Percentiles rank a stretch among this genome's conserved stretches.
phyloP scores from a whole-genome alignment of 92 coral and sea anemone genomes.

The Nematostella vectensis region DNA sequence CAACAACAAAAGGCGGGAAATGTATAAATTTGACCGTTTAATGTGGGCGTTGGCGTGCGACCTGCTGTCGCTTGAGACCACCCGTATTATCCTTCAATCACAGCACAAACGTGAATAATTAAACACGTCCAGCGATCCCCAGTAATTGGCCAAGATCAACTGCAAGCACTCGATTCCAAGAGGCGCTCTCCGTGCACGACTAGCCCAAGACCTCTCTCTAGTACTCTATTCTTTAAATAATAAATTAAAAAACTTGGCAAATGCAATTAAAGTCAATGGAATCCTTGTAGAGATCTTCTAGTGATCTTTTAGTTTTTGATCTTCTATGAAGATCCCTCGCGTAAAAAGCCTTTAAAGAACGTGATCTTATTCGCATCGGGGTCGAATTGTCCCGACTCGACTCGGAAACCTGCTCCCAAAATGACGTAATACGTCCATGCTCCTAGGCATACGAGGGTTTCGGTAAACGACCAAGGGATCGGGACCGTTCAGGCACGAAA shows the following conservation, averaged over 20 bases:
- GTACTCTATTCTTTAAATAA: neutral
- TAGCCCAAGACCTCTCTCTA: too few relatives aligned
- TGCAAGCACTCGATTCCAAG: neutral
- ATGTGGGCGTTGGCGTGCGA: slow-evolving; percentile 13
- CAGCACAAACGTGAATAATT: slow-evolving; percentile 10
- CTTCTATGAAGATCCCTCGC: slow-evolving; percentile 11
- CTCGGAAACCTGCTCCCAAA: slow-evolving; percentile 32
- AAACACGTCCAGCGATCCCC: slow-evolving; percentile 7
- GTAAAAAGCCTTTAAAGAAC: slow-evolving; percentile 13
- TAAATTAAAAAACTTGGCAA: neutral
- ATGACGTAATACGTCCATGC: slow-evolving; percentile 58
- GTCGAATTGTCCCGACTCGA: slow-evolving; percentile 24
- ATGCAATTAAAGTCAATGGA: neutral
- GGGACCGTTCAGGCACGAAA: slow-evolving; percentile 15
- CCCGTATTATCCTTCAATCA: slow-evolving; percentile 15
- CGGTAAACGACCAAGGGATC: slow-evolving; percentile 1
- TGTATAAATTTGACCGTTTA: slow-evolving; percentile 9
- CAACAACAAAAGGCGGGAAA: too few relatives aligned
- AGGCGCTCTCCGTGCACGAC: too few relatives aligned
- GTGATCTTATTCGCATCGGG: slow-evolving; percentile 19
- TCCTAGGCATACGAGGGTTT: slow-evolving; percentile 14
- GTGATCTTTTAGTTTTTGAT: neutral
- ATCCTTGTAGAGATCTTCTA: neutral
- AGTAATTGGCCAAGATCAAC: slow-evolving; percentile 1
- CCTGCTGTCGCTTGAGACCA: too few relatives aligned